Evolutionary conservation across 2,888 invertebrate genomes (phyloP).

Genomic region (Hipparchia sbordonii): DNA sequence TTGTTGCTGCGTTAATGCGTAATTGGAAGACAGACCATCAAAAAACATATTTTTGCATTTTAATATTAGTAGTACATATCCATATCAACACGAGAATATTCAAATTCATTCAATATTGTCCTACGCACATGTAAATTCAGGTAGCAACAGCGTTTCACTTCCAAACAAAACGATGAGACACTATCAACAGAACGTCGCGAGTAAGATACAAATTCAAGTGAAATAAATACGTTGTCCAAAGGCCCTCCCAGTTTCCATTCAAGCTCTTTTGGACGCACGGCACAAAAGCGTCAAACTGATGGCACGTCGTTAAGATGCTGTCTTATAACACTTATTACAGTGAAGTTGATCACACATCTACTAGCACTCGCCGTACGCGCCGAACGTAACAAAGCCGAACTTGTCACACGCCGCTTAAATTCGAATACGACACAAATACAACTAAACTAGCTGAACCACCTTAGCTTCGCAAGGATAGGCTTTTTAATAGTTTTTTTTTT

Average conservation of each 20-base stretch:
- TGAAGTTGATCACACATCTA: not conserved
- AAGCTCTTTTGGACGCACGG: slow-evolving; percentile 29
- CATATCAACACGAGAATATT: too few species aligned
- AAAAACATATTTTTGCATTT: too few species aligned
- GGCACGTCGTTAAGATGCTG: slow-evolving; percentile 44
- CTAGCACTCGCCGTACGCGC: not conserved
- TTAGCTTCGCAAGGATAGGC: too few species aligned
- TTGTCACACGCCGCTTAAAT: not conserved
- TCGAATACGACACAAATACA: not conserved
- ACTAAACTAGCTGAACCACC: too few species aligned
- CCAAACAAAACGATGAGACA: slow-evolving; percentile 18
- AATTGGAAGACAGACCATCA: too few species aligned
- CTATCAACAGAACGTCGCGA: slow-evolving; percentile 23
- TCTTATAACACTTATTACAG: slow-evolving; percentile 42
- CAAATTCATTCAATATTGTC: not conserved
- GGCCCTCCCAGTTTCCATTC: slow-evolving; percentile 38
- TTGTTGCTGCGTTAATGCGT: too few species aligned
- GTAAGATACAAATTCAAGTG: slow-evolving; percentile 31
- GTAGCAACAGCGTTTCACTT: slow-evolving; percentile 6
- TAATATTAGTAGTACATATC: too few species aligned
- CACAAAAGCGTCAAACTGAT: slow-evolving; percentile 45
- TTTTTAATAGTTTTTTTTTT: too few species aligned
- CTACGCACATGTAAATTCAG: not conserved
- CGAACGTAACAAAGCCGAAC: not conserved
- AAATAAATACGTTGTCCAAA: slow-evolving; percentile 35